Evolutionary conservation across 1,140 invertebrate genomes (phyloP), one percentile per base, ranked within the genome.

Genomic region (Calephelis nemesis): DNA sequence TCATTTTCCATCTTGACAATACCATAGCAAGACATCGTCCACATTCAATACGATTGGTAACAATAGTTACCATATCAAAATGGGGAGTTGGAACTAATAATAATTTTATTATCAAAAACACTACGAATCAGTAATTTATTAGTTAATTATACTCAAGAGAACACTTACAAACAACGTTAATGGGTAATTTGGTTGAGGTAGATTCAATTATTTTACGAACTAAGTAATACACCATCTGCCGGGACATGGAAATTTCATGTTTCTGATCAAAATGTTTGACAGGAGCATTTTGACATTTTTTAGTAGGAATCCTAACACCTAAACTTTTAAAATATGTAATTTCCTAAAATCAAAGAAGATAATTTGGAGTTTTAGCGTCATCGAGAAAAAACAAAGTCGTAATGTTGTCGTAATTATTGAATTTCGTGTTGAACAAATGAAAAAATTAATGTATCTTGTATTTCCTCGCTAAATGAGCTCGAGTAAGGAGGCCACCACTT

Each of bases 51-150:
- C 74, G 69, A 65, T 77, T 76, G 82, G 85, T 85, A 88, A 89
- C 84, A 91, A 90, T 87, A 91, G 76, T 91, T 84, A 84, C 88
- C 87, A 76, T 88, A 91, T 91, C 84, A 91, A 91, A 91, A 91
- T 76, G 83, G 82, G 79, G 74, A 82, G 73, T 79, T 82, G 79
- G 82, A 85, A 88, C 81, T 85, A 85, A 85, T 85, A 83, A 83
- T 82, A 84, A 78, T 75, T 81, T 82, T 82, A 81, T 84, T 83
- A 84, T 90, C 75, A 87, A 89, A 87, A 90, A 90, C 86, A 88
- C 86, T 88, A 88, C 82, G 68, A 70, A 81, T 83, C 82, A 83
- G 79, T 86, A 76, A 83, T 84, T 82, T 79, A 84, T 87, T 87
- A 87, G 77, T 85, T 83, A 81, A 81, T 87, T 87, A 85, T 82